Conservation (phyloP, 2,888 invertebrate species). For the Gymnosoma rotundatum region DNA sequence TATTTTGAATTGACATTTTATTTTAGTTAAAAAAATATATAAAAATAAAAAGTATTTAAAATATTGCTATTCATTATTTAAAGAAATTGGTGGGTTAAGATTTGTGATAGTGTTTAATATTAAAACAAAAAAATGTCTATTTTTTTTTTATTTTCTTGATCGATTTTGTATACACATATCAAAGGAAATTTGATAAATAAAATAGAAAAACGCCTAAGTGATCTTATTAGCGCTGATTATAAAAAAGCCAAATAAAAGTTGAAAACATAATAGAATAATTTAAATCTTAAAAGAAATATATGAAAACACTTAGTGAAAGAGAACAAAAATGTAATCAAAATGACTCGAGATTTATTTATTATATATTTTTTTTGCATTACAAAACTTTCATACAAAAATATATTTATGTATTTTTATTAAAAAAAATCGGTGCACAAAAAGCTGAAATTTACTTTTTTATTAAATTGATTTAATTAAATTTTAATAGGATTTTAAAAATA, state of each 20-base stretch:
- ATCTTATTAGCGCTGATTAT: slow-evolving; percentile 47
- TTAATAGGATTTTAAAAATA: too few relatives aligned
- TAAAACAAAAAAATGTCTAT: slow-evolving; percentile 1
- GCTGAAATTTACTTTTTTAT: too few relatives aligned
- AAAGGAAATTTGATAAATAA: slow-evolving; percentile 33
- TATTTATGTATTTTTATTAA: too few relatives aligned
- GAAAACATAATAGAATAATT: slow-evolving; percentile 49
- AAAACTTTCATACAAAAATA: not conserved
- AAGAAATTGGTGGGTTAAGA: slow-evolving; percentile 22
- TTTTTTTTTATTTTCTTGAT: slow-evolving; percentile 24
- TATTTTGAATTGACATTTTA: not conserved
- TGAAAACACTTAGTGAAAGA: slow-evolving; percentile 38
- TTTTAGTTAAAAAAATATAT: not conserved
- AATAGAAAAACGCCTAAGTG: slow-evolving; percentile 35
- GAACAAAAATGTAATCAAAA: slow-evolving; percentile 39
- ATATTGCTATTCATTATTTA: slow-evolving; percentile 13
- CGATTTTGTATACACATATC: slow-evolving; percentile 24
- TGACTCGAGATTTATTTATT: not conserved
- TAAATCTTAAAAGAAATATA: slow-evolving; percentile 14
- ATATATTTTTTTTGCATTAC: not conserved
- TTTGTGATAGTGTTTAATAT: slow-evolving; percentile 19
- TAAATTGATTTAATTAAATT: too few relatives aligned
- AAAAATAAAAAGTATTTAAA: slow-evolving; percentile 3
- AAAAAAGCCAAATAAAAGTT: slow-evolving; percentile 31
- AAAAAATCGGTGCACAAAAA: not conserved